Conservation (phyloP, 2,113 vertebrate genomes). For the Perccottus glenii region DNA sequence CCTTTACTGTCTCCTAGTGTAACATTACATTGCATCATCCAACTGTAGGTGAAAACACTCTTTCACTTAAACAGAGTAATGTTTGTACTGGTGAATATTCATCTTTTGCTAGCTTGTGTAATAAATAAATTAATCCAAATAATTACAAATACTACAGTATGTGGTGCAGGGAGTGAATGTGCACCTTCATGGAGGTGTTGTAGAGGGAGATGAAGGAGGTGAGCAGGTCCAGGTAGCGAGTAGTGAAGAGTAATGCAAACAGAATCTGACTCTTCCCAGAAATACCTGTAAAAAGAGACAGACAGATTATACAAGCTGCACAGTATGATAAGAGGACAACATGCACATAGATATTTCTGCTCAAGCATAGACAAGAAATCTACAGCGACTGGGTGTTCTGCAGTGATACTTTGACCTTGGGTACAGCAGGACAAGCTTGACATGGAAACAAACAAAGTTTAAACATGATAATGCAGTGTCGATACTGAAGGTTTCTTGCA, state of each 20-base stretch:
- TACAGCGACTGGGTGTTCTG: neutral
- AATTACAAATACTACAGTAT: too few relatives aligned
- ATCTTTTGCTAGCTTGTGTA: too few relatives aligned
- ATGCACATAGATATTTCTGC: neutral
- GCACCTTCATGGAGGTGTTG: slow-evolving; percentile 99
- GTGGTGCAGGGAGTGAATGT: too few relatives aligned
- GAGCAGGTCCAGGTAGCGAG: slow-evolving; percentile 97
- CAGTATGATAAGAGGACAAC: too few relatives aligned
- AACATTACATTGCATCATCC: too few relatives aligned
- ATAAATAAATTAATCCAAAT: too few relatives aligned
- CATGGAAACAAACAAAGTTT: neutral
- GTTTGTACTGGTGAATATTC: too few relatives aligned
- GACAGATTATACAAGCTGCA: too few relatives aligned
- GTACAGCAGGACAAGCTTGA: neutral
- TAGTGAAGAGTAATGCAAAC: slow-evolving; percentile 97
- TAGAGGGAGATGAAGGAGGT: slow-evolving; percentile 98
- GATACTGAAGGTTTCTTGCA: neutral
- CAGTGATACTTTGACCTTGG: slow-evolving; percentile 33
- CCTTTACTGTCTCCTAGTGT: too few relatives aligned
- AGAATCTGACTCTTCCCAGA: slow-evolving; percentile 99
- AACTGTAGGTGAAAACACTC: too few relatives aligned
- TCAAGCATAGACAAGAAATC: slow-evolving; percentile 6
- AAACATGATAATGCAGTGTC: neutral
- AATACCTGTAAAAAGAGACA: slow-evolving; percentile 84
- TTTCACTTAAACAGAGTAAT: too few relatives aligned